Conservation (phyloP, 2,888 invertebrate species). For the Oligia latruncula region DNA sequence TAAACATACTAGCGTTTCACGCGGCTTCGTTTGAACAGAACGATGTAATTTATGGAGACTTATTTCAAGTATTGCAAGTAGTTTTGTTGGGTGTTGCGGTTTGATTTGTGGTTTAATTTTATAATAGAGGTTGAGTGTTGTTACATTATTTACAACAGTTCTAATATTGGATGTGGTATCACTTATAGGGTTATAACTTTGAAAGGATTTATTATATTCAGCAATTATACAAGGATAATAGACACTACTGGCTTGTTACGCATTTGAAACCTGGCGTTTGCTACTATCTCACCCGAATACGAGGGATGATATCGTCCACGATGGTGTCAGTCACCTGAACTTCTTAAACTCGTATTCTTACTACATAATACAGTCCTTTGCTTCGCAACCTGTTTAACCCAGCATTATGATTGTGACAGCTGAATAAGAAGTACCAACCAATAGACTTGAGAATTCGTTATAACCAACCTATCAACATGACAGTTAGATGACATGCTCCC, state of each 20-base stretch:
- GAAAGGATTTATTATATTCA: neutral
- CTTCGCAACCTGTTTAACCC: neutral
- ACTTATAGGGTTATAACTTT: neutral
- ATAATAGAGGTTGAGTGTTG: slow-evolving; percentile 16
- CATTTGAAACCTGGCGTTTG: too few species aligned
- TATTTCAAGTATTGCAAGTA: slow-evolving; percentile 33
- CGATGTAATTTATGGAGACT: slow-evolving; percentile 53
- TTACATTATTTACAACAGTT: slow-evolving; percentile 9
- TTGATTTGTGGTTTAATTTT: slow-evolving; percentile 41
- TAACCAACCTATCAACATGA: slow-evolving; percentile 19
- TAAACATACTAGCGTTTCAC: slow-evolving; percentile 43
- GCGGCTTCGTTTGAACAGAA: slow-evolving; percentile 48
- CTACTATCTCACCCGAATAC: neutral
- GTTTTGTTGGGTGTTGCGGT: slow-evolving; percentile 4
- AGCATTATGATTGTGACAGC: neutral
- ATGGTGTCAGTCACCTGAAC: neutral
- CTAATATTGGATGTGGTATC: slow-evolving; percentile 2
- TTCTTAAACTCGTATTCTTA: neutral
- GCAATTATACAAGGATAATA: neutral
- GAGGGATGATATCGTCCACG: neutral
- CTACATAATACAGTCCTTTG: neutral
- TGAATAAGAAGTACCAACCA: neutral
- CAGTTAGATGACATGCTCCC: slow-evolving; percentile 7
- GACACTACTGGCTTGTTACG: neutral
- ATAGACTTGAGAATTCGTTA: slow-evolving; percentile 6